These are phyloP conservation scores for Euschistus heros DNA, from an alignment of 1,140 invertebrate species.

Conservation along the genomic window DNA sequence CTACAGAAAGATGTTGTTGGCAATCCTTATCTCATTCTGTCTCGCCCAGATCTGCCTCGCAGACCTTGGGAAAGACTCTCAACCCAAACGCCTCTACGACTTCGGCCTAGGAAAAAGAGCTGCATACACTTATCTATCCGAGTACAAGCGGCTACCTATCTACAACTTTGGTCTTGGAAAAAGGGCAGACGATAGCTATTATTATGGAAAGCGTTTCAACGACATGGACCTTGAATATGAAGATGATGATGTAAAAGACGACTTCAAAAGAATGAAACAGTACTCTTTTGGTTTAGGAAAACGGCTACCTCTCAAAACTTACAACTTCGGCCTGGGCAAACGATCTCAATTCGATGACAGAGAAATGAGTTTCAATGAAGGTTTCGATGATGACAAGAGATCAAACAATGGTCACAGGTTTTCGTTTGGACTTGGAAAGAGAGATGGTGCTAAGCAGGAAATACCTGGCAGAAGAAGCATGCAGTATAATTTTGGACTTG, in stretches of 20 bases:
- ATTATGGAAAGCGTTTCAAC: constrained; percentile 27
- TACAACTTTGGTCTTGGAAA: constrained; percentile 57
- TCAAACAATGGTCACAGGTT: constrained; percentile 2
- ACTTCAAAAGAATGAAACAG: constrained; percentile 30
- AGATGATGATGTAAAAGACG: constrained; percentile 29
- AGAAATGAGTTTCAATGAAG: neutral
- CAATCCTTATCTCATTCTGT: neutral
- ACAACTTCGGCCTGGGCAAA: constrained; percentile 33
- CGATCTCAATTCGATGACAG: constrained; percentile 17
- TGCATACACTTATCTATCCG: constrained; percentile 50
- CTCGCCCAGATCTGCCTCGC: neutral
- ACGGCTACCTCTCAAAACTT: constrained; percentile 29
- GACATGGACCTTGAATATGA: constrained; percentile 28
- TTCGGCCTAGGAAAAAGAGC: constrained; percentile 43
- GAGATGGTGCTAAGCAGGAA: constrained; percentile 32
- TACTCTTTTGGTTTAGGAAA: constrained; percentile 38
- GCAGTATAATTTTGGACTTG: constrained; percentile 34
- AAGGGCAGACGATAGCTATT: constrained; percentile 31
- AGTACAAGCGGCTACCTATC: constrained; percentile 51
- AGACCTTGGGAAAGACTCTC: neutral
- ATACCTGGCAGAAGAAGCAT: constrained; percentile 25
- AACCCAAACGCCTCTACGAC: constrained; percentile 26
- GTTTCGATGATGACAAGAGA: neutral
- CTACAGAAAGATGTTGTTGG: constrained; percentile 1
- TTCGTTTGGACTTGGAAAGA: constrained; percentile 50